A percentile compares a stretch with the other conserved stretches of the same genome.
phyloP scores from a whole-genome alignment of 1,140 invertebrate species.

The Leptinotarsa defecta region DNA sequence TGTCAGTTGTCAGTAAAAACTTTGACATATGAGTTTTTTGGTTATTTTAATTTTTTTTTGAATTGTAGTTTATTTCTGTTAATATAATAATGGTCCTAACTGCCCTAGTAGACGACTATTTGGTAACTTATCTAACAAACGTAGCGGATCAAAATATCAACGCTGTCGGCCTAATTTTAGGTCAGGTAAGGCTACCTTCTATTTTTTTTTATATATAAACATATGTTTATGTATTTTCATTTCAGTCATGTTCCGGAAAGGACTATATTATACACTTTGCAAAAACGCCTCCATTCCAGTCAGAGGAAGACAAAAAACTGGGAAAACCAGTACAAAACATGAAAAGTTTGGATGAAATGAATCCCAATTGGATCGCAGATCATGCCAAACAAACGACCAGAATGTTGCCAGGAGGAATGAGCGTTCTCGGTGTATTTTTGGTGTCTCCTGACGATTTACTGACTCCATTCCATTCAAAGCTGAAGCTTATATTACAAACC shows the following conservation, averaged over 20 bases:
- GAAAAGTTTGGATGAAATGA: slow-evolving; percentile 56
- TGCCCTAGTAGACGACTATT: slow-evolving; percentile 56
- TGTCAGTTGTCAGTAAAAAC: too few relatives aligned
- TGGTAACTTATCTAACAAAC: slow-evolving; percentile 58
- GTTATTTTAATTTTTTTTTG: too few relatives aligned
- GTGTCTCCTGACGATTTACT: slow-evolving; percentile 69
- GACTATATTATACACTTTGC: slow-evolving; percentile 76
- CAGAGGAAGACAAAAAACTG: slow-evolving; percentile 48
- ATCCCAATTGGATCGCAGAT: slow-evolving; percentile 68
- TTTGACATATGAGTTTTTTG: too few relatives aligned
- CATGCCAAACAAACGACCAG: slow-evolving; percentile 74
- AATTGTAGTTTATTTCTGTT: too few relatives aligned
- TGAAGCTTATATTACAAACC: slow-evolving; percentile 62
- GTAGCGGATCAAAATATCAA: slow-evolving; percentile 59
- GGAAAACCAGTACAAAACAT: slow-evolving; percentile 46
- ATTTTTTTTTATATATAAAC: slow-evolving; percentile 34
- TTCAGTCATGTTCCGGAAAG: slow-evolving; percentile 63
- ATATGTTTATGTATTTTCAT: slow-evolving; percentile 38
- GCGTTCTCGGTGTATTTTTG: slow-evolving; percentile 69
- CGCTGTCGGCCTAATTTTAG: slow-evolving; percentile 69
- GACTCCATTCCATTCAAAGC: slow-evolving; percentile 59
- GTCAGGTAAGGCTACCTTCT: slow-evolving; percentile 61
- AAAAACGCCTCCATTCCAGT: slow-evolving; percentile 65
- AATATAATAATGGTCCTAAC: slow-evolving; percentile 57
- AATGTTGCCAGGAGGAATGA: slow-evolving; percentile 83